These are phyloP conservation scores for Nannoperca obscura DNA, from an alignment of 2,797 vertebrate genomes.

Conservation along the genomic window DNA sequence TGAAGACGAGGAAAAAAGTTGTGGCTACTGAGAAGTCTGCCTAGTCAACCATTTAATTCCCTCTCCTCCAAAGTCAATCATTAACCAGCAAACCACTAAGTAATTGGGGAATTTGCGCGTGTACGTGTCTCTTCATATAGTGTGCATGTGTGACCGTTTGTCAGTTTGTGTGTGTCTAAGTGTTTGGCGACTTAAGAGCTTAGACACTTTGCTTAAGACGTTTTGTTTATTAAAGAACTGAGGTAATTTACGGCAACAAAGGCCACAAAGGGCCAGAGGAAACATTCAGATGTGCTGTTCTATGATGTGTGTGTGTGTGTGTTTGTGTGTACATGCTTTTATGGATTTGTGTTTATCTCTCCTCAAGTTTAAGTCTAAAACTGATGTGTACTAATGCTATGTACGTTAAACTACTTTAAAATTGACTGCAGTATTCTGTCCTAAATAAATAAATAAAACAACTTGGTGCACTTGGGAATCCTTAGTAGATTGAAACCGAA, in stretches of 20 bases:
- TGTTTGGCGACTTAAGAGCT: conserved; percentile 67
- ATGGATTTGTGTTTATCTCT: neutral
- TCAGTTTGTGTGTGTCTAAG: conserved; percentile 20
- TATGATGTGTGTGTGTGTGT: conserved; percentile 7
- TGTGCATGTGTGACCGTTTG: conserved; percentile 36
- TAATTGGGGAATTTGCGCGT: conserved; percentile 75
- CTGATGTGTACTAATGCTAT: neutral
- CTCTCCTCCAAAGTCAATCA: conserved; percentile 72
- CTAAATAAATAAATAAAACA: neutral
- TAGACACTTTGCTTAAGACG: conserved; percentile 59
- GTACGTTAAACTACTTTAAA: conserved; percentile 15
- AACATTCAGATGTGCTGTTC: neutral
- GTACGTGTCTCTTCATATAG: conserved; percentile 40
- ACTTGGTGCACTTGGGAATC: conserved; percentile 1
- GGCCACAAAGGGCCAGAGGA: conserved; percentile 62
- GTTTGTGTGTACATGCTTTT: conserved; percentile 7
- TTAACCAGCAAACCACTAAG: conserved; percentile 79
- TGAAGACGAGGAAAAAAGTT: conserved; percentile 51
- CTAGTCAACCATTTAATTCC: conserved; percentile 79
- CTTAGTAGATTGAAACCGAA: neutral
- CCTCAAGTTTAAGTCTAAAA: neutral
- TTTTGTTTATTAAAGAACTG: conserved; percentile 81
- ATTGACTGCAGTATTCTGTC: neutral
- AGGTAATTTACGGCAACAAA: conserved; percentile 77
- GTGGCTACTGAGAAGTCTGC: conserved; percentile 69